Evolutionary conservation across 2,113 vertebrate genomes (phyloP).

Genomic region (Forbesichthys agassizii): DNA sequence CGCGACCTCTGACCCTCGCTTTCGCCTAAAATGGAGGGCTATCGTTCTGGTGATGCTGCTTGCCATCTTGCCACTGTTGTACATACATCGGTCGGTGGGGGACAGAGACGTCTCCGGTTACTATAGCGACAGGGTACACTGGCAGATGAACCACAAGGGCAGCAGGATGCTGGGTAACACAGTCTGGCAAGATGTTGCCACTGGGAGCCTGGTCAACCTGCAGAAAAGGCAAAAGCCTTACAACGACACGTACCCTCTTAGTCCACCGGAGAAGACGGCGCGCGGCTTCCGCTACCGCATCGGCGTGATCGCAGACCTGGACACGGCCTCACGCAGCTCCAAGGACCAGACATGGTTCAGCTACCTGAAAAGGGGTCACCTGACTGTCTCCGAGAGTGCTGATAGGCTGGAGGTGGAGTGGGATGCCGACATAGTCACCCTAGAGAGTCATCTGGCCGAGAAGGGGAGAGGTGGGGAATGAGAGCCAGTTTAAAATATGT

Average conservation of each 20-base stretch:
- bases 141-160: conserved; percentile 9
- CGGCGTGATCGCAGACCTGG: conserved; percentile 86
- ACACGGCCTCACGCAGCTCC: conserved; percentile 78
- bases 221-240: conserved; percentile 61
- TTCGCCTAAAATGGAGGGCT: conserved; percentile 87
- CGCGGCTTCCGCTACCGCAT: conserved; percentile 85
- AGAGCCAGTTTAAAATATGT: neutral
- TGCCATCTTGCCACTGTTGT: conserved; percentile 78
- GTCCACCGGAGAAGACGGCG: conserved; percentile 76
- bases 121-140: conserved; percentile 48
- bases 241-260: conserved; percentile 90
- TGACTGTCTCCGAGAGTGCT: conserved; percentile 81
- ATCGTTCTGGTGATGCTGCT: conserved; percentile 73
- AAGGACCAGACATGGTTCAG: conserved; percentile 90
- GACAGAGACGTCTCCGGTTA: conserved; percentile 23
- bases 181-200: neutral
- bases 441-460: conserved; percentile 89
- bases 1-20: conserved; percentile 80
- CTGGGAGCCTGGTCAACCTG: neutral
- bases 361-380: conserved; percentile 86
- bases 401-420: conserved; percentile 84
- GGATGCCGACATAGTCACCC: conserved; percentile 75
- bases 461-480: conserved; percentile 81
- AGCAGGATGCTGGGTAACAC: conserved; percentile 15
- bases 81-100: conserved; percentile 72